phyloP scores from a whole-genome alignment of 2,888 invertebrate genomes.

The Andrena chrysosceles region DNA sequence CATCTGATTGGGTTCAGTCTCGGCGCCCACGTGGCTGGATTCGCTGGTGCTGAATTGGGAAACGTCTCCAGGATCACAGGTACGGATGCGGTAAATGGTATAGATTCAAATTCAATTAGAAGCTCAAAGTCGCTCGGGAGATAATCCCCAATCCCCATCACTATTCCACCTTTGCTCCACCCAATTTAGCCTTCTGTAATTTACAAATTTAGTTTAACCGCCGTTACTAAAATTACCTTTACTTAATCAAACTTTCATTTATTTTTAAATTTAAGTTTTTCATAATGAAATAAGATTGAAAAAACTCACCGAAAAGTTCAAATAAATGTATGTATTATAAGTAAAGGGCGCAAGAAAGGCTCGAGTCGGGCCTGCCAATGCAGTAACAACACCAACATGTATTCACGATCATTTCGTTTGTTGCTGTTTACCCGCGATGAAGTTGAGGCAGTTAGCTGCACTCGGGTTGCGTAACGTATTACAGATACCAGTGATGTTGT shows the following conservation, averaged over 20 bases:
- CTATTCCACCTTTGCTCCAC: too few relatives aligned
- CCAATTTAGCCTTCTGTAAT: too few relatives aligned
- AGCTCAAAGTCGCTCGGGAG: not conserved
- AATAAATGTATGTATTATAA: too few relatives aligned
- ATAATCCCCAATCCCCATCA: not conserved
- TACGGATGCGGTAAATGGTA: slow-evolving; percentile 67
- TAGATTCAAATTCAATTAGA: not conserved
- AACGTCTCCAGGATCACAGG: slow-evolving; percentile 94
- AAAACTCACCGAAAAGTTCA: too few relatives aligned
- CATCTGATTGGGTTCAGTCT: slow-evolving; percentile 96
- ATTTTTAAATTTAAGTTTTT: too few relatives aligned
- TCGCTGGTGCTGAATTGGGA: slow-evolving; percentile 93
- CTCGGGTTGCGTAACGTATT: slow-evolving; percentile 12
- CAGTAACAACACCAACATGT: too few relatives aligned
- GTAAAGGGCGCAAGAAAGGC: too few relatives aligned
- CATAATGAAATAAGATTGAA: too few relatives aligned
- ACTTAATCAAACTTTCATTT: too few relatives aligned
- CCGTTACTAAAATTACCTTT: too few relatives aligned
- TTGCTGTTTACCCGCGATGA: not conserved
- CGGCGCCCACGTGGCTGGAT: slow-evolving; percentile 96
- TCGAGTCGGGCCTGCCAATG: too few relatives aligned
- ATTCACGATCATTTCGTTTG: not conserved
- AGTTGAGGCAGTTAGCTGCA: not conserved
- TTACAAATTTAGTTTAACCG: too few relatives aligned
- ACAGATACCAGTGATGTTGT: not conserved